Percentiles rank a stretch among this genome's conserved stretches.
Evolutionary conservation across 2,113 vertebrate genomes (phyloP).

Genomic region (Nyctibius bracteatus): DNA sequence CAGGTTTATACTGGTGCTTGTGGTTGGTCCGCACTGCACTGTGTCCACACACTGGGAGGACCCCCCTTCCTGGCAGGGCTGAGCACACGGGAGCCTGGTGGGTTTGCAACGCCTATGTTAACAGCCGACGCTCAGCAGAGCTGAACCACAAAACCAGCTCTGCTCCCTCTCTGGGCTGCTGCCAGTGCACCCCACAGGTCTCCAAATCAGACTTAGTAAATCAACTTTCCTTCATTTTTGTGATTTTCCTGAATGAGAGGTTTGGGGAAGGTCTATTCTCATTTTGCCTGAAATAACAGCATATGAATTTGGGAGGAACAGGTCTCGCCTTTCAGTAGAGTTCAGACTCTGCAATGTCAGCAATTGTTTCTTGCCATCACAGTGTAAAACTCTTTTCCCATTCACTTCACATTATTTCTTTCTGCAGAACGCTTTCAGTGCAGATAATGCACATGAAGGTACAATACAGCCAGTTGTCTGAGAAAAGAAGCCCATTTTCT

Average conservation of each 20-base stretch:
- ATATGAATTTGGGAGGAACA: constrained; percentile 1
- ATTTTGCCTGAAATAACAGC: constrained; percentile 27
- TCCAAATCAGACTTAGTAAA: constrained; percentile 9
- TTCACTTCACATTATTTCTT: constrained; percentile 60
- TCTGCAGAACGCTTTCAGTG: constrained; percentile 59
- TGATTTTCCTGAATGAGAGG: constrained; percentile 28
- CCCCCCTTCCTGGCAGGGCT: not conserved
- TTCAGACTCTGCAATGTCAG: constrained; percentile 5
- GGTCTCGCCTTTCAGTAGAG: constrained; percentile 49
- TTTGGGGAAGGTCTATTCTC: not conserved
- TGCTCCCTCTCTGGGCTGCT: not conserved
- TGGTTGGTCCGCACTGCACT: not conserved
- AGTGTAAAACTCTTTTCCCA: constrained; percentile 61
- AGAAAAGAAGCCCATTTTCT: constrained; percentile 72
- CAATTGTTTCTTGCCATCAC: constrained; percentile 32
- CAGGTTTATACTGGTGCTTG: not conserved
- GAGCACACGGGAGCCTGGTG: accelerated
- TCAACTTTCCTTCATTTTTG: not conserved
- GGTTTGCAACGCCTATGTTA: not conserved
- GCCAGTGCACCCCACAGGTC: not conserved
- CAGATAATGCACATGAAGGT: constrained; percentile 68
- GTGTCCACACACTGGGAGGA: accelerated
- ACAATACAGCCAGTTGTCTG: constrained; percentile 75
- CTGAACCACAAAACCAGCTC: not conserved
- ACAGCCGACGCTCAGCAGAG: not conserved